Percentiles rank a stretch among this genome's conserved stretches.
phyloP scores from a whole-genome alignment of 2,797 vertebrate genomes.

The Chelon labrosus region DNA sequence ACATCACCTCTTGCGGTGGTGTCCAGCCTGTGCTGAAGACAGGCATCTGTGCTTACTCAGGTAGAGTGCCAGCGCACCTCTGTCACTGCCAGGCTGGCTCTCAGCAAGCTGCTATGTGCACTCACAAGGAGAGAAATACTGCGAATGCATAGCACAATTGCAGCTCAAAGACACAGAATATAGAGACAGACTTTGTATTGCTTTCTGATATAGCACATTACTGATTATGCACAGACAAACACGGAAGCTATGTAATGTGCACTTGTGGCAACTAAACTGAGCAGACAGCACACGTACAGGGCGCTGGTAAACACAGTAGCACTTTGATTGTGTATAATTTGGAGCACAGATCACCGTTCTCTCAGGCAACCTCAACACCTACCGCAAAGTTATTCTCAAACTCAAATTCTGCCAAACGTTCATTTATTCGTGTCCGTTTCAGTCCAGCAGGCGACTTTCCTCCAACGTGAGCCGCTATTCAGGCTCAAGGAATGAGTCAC shows the following conservation, averaged over 20 bases:
- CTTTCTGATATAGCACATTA: not conserved
- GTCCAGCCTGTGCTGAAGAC: conserved; percentile 67
- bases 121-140: conserved; percentile 38
- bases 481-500: conserved; percentile 52
- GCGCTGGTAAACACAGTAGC: conserved; percentile 13
- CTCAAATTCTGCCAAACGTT: conserved; percentile 42
- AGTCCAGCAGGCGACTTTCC: conserved; percentile 37
- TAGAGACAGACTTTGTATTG: conserved; percentile 9
- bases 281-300: conserved; percentile 8
- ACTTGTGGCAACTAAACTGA: conserved; percentile 15
- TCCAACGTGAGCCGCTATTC: conserved; percentile 32
- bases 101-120: conserved; percentile 36
- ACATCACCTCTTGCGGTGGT: conserved; percentile 79
- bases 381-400: conserved; percentile 25
- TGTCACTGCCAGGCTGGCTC: conserved; percentile 60
- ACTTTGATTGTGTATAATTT: conserved; percentile 16
- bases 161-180: conserved; percentile 17
- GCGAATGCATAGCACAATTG: conserved; percentile 34
- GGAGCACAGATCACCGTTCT: conserved; percentile 29
- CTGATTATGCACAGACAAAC: conserved; percentile 3
- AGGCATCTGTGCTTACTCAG: conserved; percentile 77
- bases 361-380: conserved; percentile 12
- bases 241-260: not conserved
- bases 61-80: conserved; percentile 69
- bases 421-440: conserved; percentile 30